A percentile compares a stretch with the other conserved stretches of the same genome.
Conservation (phyloP, 2,113 vertebrate species). For the Gallinago paraguaiae region DNA sequence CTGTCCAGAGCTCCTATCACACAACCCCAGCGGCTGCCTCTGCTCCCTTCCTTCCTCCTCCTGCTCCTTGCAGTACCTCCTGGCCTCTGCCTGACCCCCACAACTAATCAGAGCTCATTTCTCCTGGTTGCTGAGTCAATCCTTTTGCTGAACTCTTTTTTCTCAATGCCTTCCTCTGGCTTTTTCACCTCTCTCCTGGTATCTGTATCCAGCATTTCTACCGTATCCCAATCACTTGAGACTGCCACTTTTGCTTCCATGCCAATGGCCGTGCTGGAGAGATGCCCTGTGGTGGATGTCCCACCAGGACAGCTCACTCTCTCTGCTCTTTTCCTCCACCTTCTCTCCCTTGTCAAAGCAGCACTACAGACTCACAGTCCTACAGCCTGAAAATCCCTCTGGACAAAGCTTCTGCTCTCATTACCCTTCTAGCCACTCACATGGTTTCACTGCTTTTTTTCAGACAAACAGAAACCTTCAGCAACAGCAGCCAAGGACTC, state of each 20-base stretch:
- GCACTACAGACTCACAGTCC: not conserved
- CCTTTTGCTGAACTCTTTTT: not conserved
- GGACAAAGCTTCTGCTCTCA: not conserved
- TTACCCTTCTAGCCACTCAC: not conserved
- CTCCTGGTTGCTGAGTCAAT: not conserved
- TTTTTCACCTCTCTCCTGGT: not conserved
- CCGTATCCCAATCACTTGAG: not conserved
- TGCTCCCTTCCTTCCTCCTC: conserved; percentile 8
- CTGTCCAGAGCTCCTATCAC: not conserved
- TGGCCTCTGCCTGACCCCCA: conserved; percentile 50
- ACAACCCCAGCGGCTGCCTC: not conserved
- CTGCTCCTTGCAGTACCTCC: not conserved
- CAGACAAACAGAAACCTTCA: not conserved
- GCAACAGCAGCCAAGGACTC: not conserved
- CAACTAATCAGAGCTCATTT: not conserved
- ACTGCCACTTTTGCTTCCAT: not conserved
- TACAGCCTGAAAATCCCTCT: not conserved
- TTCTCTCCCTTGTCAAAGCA: not conserved
- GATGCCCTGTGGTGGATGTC: not conserved
- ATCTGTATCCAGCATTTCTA: not conserved
- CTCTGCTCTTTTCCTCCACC: not conserved
- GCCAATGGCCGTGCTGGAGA: not conserved
- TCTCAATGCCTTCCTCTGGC: not conserved
- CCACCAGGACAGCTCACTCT: not conserved
- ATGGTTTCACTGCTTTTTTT: not conserved